Conservation (phyloP, 2,113 vertebrate species). For the Ammospiza nelsoni region DNA sequence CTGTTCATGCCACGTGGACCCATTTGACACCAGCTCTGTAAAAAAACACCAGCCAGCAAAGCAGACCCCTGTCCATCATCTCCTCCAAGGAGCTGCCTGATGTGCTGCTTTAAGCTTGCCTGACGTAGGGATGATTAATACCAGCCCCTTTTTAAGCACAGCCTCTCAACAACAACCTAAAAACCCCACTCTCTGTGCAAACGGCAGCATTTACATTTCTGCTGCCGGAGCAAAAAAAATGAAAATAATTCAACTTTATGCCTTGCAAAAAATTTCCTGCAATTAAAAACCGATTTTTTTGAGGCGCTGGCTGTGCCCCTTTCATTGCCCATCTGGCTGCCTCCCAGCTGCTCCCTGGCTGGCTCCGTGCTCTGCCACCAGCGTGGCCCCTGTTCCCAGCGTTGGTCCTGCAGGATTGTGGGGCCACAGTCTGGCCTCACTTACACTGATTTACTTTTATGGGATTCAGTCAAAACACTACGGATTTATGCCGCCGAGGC, state of each 20-base stretch:
- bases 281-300: conserved; percentile 50
- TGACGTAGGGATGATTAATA: conserved; percentile 38
- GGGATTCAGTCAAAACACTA: neutral
- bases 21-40: conserved; percentile 26
- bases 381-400: neutral
- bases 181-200: neutral
- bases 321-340: conserved; percentile 71
- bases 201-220: conserved; percentile 62
- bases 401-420: neutral
- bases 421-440: neutral
- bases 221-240: conserved; percentile 54
- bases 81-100: conserved; percentile 33
- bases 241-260: conserved; percentile 71
- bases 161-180: conserved; percentile 23
- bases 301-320: conserved; percentile 51
- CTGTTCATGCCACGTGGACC: conserved; percentile 54
- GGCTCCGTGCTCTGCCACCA: conserved; percentile 44
- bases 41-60: conserved; percentile 36
- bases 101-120: conserved; percentile 30
- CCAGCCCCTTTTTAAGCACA: conserved; percentile 28
- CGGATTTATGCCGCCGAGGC: neutral
- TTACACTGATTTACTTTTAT: neutral
- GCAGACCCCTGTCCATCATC: conserved; percentile 43
- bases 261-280: conserved; percentile 57
- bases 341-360: conserved; percentile 70